Evolutionary conservation across 2,797 vertebrate genomes (phyloP).

Genomic region (Hydrophis major): DNA sequence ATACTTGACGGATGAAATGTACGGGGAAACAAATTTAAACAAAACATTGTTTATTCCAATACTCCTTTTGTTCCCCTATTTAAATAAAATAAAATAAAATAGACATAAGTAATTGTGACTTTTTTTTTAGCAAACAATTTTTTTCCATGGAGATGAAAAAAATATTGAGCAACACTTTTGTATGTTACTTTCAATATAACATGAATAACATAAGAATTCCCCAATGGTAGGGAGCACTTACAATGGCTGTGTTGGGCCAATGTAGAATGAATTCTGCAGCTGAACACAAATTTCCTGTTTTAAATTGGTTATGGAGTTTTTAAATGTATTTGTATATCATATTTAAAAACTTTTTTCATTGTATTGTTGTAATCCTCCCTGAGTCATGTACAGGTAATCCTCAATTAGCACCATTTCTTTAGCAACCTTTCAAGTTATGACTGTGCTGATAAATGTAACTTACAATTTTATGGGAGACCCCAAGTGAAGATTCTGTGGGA

Average conservation of each 20-base stretch:
- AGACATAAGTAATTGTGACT: not conserved
- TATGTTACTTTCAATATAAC: not conserved
- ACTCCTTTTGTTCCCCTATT: not conserved
- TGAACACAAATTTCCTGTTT: not conserved
- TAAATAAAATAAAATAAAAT: not conserved
- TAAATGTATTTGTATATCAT: not conserved
- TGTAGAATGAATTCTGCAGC: not conserved
- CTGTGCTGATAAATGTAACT: no score
- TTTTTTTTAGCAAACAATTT: not conserved
- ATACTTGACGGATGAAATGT: not conserved
- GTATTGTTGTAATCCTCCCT: not conserved
- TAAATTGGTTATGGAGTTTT: not conserved
- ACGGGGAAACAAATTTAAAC: not conserved
- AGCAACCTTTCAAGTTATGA: no score
- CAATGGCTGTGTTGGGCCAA: not conserved
- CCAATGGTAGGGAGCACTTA: not conserved
- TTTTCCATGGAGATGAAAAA: not conserved
- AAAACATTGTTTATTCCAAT: not conserved
- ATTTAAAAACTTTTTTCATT: not conserved
- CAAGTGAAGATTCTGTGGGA: no score
- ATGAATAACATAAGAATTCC: not conserved
- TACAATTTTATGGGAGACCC: no score
- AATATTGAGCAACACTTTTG: not conserved
- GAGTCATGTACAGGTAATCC: no score
- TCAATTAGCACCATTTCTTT: no score